A percentile compares a stretch with the other conserved stretches of the same genome.
Conservation (phyloP, 2,797 vertebrate genomes). For the Heliangelus exortis region DNA sequence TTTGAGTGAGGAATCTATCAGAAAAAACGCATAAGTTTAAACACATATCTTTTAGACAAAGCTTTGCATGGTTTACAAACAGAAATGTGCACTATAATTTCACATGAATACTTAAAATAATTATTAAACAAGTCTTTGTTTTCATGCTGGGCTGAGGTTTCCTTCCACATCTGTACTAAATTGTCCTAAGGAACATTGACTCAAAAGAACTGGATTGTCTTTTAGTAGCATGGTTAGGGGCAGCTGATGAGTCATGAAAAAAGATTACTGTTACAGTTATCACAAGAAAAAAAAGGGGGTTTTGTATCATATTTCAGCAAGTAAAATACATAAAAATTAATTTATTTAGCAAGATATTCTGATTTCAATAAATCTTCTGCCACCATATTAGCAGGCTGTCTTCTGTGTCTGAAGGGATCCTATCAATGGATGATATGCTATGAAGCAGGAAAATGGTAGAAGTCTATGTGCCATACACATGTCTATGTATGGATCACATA, state of each 20-base stretch:
- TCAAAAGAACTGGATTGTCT: constrained; percentile 32
- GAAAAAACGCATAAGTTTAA: not conserved
- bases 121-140: constrained; percentile 50
- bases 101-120: constrained; percentile 41
- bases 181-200: constrained; percentile 27
- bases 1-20: not conserved
- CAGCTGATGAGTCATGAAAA: constrained; percentile 3
- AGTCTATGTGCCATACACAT: not conserved
- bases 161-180: constrained; percentile 61
- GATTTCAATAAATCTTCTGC: not conserved
- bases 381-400: not conserved
- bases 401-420: not conserved
- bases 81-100: constrained; percentile 13
- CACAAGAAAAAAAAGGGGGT: not conserved
- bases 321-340: not conserved
- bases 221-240: not conserved
- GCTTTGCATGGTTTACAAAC: not conserved
- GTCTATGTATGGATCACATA: not conserved
- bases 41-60: not conserved
- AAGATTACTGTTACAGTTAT: constrained; percentile 8
- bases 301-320: not conserved
- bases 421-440: not conserved
- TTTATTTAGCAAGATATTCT: not conserved
- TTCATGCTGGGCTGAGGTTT: constrained; percentile 64
- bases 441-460: not conserved